Evolutionary conservation across 2,113 vertebrate genomes (phyloP), one percentile per base, ranked within the genome.

Genomic region (Caloenas nicobarica): DNA sequence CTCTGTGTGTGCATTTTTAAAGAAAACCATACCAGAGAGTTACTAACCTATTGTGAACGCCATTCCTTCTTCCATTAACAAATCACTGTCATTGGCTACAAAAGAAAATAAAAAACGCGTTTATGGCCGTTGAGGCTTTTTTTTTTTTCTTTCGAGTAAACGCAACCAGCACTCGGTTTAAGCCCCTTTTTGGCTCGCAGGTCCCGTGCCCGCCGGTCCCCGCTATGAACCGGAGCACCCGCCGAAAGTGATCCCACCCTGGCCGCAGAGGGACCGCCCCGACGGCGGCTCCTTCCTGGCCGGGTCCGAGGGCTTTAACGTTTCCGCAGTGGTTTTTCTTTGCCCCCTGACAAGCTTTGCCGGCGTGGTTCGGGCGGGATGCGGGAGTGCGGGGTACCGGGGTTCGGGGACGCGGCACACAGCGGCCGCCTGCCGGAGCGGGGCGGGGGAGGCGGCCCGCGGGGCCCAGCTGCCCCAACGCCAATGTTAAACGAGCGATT

Each of bases 21-120:
- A 76, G n/a, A 72, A 85, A 81, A 53, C 23, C 60, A 58, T 5
- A 87, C 40, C 38, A 89, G 87, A 92, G 50, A 40, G 70, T 68
- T 81, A 98, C 97, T 97, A 91, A 98, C 98, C 98, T 97, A 98
- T 97, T 58, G 98, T 98, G 97, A 98, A 98, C 2, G 97, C 98
- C 98, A 98, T 98, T 54, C 98, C 98, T 81, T 98, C 98, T 89
- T 98, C 96, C 98, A 98, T 98, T 93, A 95, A 88, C 72, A 98
- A 93, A 90, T 96, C 90, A 29, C 84, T 98, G 96, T 98, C 97
- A 94, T 98, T 98, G 7, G 96, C 98, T 98, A 81, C 53, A 96
- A 98, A 96, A 97, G 36, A 97, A 97, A 96, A 82, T 72, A 44
- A 94, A 91, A 95, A 88, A 28, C 2, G 61, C 21, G 21, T 57